Base-by-base conservation (phyloP, 1,140 invertebrate species). In the Drosophila virilis region DNA sequence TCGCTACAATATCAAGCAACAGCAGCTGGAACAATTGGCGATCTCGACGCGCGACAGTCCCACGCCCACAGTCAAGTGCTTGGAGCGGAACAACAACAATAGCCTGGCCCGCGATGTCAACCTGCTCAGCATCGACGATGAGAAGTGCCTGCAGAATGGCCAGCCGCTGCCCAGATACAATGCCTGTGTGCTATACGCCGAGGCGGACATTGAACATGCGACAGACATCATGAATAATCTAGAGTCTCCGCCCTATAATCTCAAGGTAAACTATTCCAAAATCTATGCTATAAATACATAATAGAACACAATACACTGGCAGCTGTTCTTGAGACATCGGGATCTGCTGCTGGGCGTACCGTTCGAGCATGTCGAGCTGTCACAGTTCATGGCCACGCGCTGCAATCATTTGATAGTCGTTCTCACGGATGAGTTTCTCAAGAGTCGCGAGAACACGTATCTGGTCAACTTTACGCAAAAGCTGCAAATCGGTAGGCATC, bases 321-420 rank as follows among this genome's bases (percentile, higher is more conserved):
- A 95, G 94, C 90, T 96, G 9, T 96, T 95, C 78, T 91, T 94
- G 12, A 95, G 94, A 91, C 95, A 96, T 65, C 92, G 95, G 76
- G 95, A 96, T 92, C 86, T 96, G 48, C 91, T 96, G 32, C 93
- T 92, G 38, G 95, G 95, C 6, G 78, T 94, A 22, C 91, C 93
- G 46, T 95, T 95, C 73, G 94, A 96, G 78, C 95, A 96, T 80
- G 94, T 95, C 58, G 95, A 95, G 6, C 93, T 97, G 10, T 94
- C 96, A 51, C 93, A 94, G 72, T 93, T 97, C 13, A 96, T 97
- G 88, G 94, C 95, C 13, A 94, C 96, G 78, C 92, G 96, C 8
- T 97, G 96, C 77, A 94, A 95, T 35, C 93, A 95, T 74, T 92
- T 97, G 38, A 95, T 97, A 37, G 94, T 96, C 1, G 94, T 97